Evolutionary conservation across 2,888 invertebrate species (phyloP), one percentile per base, ranked within the genome.

Genomic region (Synanthedon vespiformis): DNA sequence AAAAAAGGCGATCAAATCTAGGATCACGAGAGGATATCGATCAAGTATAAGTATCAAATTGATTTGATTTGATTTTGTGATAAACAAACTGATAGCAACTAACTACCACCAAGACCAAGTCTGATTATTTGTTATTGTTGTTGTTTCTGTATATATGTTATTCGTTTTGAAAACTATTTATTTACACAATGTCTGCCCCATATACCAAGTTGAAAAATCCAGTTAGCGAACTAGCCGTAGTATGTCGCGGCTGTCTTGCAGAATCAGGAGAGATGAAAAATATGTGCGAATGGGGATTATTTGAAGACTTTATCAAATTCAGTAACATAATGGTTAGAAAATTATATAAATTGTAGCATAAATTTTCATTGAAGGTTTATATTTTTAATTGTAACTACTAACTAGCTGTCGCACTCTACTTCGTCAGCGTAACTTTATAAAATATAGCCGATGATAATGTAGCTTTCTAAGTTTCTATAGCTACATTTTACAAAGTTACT

Each of bases 261-360:
- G 68, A 72, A 2, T 65, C 71, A 1, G 78, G 79, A 0, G 76
- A 77, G 58, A 81, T 87, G 83, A 85, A 84, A 55, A 78, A 82
- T 51, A 81, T 86, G 62, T 62, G 67, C 1, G 80, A 85, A 55
- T 79, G 80, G 76, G 77, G 72, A 0, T 54, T 85, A 0, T 56
- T 60, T 0, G 74, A 76, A 1, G 81, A 82, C 50, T 87, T 76
- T 54, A 67, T 58, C n/a, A 72, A 61, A 52, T 57, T 73, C 11
- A 74, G 82, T 0, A 72, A 75, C 51, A 62, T 83, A 40, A 63
- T 71, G 72, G 81, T 83, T 54, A 22, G 12, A 18, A 48, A 11
- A 12, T 48, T 16, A 48, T 18, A 22, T 48, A 50, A 44, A 44
- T n/a, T 44, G 6, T 5, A 44, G 44, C 11, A 44, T 44, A 44